Evolutionary conservation across 1,140 invertebrate species (phyloP).

Genomic region (Meloidogyne exigua): DNA sequence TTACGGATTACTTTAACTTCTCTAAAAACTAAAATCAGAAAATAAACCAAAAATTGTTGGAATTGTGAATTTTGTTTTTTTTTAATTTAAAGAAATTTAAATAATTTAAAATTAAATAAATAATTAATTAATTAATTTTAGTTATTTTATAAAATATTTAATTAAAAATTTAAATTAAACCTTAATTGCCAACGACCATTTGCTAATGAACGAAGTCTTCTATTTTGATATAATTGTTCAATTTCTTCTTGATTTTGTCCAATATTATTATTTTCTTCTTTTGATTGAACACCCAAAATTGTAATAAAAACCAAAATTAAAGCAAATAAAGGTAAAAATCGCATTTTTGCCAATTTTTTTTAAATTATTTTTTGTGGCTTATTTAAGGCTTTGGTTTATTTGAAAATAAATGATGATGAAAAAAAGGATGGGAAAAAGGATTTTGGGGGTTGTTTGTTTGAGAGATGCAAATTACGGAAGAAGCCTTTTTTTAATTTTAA

Average conservation of each 20-base stretch:
- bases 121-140: too few relatives aligned
- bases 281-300: not conserved
- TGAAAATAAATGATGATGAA: not conserved
- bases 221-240: slow-evolving; percentile 5
- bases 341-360: not conserved
- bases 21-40: not conserved
- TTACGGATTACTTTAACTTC: too few relatives aligned
- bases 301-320: slow-evolving; percentile 1
- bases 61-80: too few relatives aligned
- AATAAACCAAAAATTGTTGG: too few relatives aligned
- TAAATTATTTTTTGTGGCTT: not conserved
- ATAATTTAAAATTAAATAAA: too few relatives aligned
- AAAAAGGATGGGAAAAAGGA: not conserved
- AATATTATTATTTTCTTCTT: not conserved
- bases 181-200: slow-evolving; percentile 33
- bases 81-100: too few relatives aligned
- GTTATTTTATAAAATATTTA: too few relatives aligned
- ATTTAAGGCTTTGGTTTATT: not conserved
- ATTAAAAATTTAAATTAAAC: not conserved
- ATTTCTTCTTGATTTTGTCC: not conserved
- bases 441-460: not conserved
- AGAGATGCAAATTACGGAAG: slow-evolving; percentile 1
- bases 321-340: not conserved
- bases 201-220: slow-evolving; percentile 22
- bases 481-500: not conserved